Conservation (phyloP, 2,888 invertebrate species). For the Watsonalla cultraria region DNA sequence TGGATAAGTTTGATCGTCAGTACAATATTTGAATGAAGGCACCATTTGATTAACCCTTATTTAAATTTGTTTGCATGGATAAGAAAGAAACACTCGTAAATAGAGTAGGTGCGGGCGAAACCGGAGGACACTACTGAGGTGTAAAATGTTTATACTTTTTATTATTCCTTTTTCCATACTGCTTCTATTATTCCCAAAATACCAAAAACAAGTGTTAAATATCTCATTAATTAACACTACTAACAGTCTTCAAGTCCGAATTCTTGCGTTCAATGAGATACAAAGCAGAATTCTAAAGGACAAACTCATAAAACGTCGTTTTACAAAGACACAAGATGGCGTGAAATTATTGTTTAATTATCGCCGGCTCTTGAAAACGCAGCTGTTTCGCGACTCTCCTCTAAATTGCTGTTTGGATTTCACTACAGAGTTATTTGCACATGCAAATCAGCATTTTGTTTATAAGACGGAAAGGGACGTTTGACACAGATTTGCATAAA, state of each 20-base stretch:
- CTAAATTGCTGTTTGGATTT: constrained; percentile 73
- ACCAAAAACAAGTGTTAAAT: too few relatives aligned
- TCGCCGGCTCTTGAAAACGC: constrained; percentile 42
- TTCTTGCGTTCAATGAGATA: constrained; percentile 5
- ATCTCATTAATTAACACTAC: not conserved
- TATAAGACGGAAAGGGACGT: constrained; percentile 38
- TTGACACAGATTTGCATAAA: constrained; percentile 67
- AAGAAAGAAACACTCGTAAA: too few relatives aligned
- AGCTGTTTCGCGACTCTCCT: constrained; percentile 67
- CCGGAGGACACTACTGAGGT: too few relatives aligned
- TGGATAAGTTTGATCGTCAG: too few relatives aligned
- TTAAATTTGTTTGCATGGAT: too few relatives aligned
- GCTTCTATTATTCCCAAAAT: too few relatives aligned
- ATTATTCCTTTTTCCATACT: too few relatives aligned
- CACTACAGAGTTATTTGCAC: constrained; percentile 73
- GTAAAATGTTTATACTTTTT: too few relatives aligned
- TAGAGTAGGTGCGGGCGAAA: too few relatives aligned
- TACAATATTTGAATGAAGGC: too few relatives aligned
- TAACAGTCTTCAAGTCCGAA: not conserved
- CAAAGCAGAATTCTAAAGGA: constrained; percentile 12
- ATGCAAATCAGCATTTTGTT: constrained; percentile 77
- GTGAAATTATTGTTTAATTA: constrained; percentile 69
- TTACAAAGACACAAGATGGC: constrained; percentile 33
- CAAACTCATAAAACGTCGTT: constrained; percentile 25
- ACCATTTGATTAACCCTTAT: too few relatives aligned